Conservation (phyloP, 2,888 invertebrate genomes). For the Melinaea menophilus region DNA sequence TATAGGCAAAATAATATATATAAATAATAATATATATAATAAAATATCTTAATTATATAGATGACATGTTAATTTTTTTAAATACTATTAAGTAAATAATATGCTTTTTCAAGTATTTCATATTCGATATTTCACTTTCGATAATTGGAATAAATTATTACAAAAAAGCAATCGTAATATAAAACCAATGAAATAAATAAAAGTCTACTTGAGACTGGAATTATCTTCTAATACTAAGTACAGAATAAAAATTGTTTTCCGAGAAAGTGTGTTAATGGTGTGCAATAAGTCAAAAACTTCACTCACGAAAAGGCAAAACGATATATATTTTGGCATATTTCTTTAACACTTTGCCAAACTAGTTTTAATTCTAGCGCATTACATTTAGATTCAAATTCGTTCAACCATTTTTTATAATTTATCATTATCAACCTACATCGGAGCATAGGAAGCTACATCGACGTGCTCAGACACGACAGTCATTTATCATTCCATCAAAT, state of each 20-base stretch:
- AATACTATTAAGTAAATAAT: no score
- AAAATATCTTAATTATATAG: no score
- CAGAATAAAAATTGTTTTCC: background rate
- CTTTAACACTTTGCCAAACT: background rate
- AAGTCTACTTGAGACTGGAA: background rate
- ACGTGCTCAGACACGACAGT: conserved; percentile 7
- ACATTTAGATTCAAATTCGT: conserved; percentile 13
- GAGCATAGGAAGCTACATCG: conserved; percentile 19
- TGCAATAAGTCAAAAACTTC: conserved; percentile 9
- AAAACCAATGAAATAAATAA: background rate
- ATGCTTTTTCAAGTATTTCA: no score
- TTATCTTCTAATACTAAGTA: background rate
- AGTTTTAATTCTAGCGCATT: conserved; percentile 7
- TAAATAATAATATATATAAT: no score
- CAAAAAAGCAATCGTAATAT: background rate
- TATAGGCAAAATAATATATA: no score
- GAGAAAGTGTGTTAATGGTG: background rate
- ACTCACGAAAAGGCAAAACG: conserved; percentile 19
- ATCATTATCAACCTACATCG: conserved; percentile 30
- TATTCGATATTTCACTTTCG: no score
- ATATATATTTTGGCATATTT: conserved; percentile 15
- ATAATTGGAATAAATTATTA: no score
- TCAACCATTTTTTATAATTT: conserved; percentile 19
- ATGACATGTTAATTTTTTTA: no score
- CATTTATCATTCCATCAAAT: conserved; percentile 31